A percentile compares a stretch with the other conserved stretches of the same genome.
These are phyloP conservation scores for Psammodynastes pulverulentus DNA, from an alignment of 2,113 vertebrate genomes.

Conservation along the genomic window DNA sequence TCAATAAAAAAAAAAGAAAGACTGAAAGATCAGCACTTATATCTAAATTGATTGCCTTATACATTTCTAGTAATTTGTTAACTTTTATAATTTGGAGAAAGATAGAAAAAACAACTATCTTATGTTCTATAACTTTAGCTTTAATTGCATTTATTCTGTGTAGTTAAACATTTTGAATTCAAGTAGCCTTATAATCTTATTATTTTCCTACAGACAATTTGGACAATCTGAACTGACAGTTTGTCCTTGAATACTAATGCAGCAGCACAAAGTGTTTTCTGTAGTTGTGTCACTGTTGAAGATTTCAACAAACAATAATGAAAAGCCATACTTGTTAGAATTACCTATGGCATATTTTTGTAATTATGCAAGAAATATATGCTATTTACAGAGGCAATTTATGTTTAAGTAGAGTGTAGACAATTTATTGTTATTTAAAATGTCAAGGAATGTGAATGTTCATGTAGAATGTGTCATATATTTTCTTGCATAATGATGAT, in stretches of 20 bases:
- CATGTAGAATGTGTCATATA: slow-evolving; percentile 10
- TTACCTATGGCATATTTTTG: slow-evolving; percentile 40
- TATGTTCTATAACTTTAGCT: neutral
- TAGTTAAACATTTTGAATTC: slow-evolving; percentile 18
- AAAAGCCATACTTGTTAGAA: slow-evolving; percentile 44
- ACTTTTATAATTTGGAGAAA: neutral
- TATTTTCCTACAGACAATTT: slow-evolving; percentile 23
- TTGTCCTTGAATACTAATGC: slow-evolving; percentile 54
- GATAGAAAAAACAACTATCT: neutral
- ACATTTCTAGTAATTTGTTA: neutral
- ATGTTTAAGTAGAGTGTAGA: slow-evolving; percentile 31
- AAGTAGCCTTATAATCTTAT: slow-evolving; percentile 15
- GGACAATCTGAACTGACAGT: slow-evolving; percentile 40
- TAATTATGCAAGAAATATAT: slow-evolving; percentile 43
- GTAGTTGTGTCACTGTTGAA: slow-evolving; percentile 44
- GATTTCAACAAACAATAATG: slow-evolving; percentile 35
- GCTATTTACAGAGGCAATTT: slow-evolving; percentile 20
- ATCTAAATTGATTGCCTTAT: neutral
- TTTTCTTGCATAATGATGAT: neutral
- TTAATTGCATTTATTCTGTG: accelerated
- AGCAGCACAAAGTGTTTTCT: slow-evolving; percentile 7
- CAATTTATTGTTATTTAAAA: slow-evolving; percentile 20
- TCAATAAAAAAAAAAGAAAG: too few relatives aligned
- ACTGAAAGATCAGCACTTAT: slow-evolving; percentile 1
- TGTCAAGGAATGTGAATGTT: slow-evolving; percentile 21